Evolutionary conservation across 2,113 vertebrate species (phyloP), one percentile per base, ranked within the genome.

Genomic region (Thamnaconus septentrionalis): DNA sequence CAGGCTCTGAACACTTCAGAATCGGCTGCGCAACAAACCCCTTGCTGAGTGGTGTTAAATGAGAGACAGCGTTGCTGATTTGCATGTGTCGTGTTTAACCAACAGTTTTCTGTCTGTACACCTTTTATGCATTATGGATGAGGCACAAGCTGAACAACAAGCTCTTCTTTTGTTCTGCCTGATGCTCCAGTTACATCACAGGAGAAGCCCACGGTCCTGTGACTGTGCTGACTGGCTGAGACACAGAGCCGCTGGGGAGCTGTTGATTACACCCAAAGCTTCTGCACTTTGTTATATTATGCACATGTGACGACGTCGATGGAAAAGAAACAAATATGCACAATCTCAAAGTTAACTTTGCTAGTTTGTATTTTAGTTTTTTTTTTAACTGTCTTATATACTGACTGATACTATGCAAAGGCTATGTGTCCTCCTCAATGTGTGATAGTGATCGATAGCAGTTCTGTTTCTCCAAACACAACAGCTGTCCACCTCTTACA

Each of bases 81-180:
- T 92, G 86, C 83, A 88, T 85, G 81, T 85, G 87, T 84, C 75
- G 76, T 88, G 85, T 89, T 90, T 88, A 85, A 86, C 88, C 82
- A 90, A 89, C 88, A 88, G 74, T 74, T 67, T 86, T 80, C 83
- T 83, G 82, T 80, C 61, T 78, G 85, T 79, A 90, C 86, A 89
- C 88, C 87, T 91, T 90, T 78, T 71, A 85, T 92, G 79, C 84
- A 92, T 92, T 90, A 92, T 92, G 85, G 80, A 92, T 91, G 87
- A 92, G 86, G 74, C 86, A 86, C 87, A 87, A 79, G 84, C 85
- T 81, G 83, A 85, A 83, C 86, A 88, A 88, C 89, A 90, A 87
- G 81, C 71, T 83, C 70, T 74, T 41, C 82, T 74, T 92, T 91
- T 92, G 90, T 92, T 85, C 75, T 76, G 71, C 76, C 69, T 74